Conservation (phyloP, 2,888 invertebrate genomes). For the Phrixothrix hirtus region DNA sequence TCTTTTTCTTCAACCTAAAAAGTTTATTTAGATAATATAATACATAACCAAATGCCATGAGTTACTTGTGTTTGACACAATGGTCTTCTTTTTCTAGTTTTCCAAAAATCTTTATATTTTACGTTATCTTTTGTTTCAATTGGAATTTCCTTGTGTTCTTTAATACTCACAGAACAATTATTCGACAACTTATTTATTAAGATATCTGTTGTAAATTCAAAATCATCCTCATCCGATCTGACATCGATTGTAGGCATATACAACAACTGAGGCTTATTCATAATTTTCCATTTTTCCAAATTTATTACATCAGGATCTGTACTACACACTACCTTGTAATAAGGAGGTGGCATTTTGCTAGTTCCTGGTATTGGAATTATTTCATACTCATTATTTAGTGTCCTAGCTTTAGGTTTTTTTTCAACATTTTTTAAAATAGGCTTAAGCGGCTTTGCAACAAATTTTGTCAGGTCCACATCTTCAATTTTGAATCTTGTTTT, state of each 20-base stretch:
- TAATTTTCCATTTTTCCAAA: slow-evolving; percentile 29
- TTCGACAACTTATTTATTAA: no score
- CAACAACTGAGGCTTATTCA: slow-evolving; percentile 5
- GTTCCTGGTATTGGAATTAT: slow-evolving; percentile 46
- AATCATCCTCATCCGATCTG: slow-evolving; percentile 31
- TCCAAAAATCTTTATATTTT: no score
- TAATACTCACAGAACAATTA: no score
- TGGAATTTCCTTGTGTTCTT: no score
- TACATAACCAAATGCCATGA: no score
- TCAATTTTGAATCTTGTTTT: slow-evolving; percentile 30
- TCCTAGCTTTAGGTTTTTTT: slow-evolving; percentile 32
- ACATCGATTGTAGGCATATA: slow-evolving; percentile 33
- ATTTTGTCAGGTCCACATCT: slow-evolving; percentile 20
- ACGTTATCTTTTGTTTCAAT: no score
- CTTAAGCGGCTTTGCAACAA: slow-evolving; percentile 22
- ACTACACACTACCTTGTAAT: slow-evolving; percentile 34
- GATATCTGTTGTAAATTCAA: no score
- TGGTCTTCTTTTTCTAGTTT: no score
- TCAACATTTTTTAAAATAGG: slow-evolving; percentile 44
- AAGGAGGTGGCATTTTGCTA: slow-evolving; percentile 44
- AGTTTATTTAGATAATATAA: no score
- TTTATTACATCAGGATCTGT: slow-evolving; percentile 34
- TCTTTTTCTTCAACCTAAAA: slow-evolving; percentile 14
- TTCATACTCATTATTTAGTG: slow-evolving; percentile 7
- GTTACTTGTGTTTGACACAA: no score